These are phyloP conservation scores for Callyntrura guangdongensis DNA, from an alignment of 2,888 invertebrate genomes.

Conservation along the genomic window DNA sequence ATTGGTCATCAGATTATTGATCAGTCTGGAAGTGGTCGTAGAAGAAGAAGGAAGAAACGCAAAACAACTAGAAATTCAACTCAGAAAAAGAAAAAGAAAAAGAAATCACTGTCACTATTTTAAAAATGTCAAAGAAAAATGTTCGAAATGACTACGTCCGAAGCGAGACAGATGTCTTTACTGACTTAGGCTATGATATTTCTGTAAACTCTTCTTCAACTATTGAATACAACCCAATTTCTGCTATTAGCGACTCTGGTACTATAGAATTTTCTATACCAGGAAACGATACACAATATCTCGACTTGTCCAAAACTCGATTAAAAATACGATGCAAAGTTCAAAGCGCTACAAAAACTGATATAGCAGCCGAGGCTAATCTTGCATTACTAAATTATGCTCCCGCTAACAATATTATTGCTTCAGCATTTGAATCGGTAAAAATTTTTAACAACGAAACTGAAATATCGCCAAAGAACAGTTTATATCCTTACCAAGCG, in stretches of 20 bases:
- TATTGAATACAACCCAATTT: constrained; percentile 46
- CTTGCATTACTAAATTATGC: constrained; percentile 14
- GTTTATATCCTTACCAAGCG: constrained; percentile 60
- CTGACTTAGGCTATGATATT: constrained; percentile 68
- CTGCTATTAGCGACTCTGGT: no score
- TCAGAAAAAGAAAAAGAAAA: neutral
- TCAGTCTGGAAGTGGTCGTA: constrained; percentile 62
- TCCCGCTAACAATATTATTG: constrained; percentile 71
- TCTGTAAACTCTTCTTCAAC: constrained; percentile 1
- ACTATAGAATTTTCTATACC: constrained; percentile 69
- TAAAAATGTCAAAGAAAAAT: neutral
- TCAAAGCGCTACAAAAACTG: neutral
- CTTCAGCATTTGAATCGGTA: constrained; percentile 65
- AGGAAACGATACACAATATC: constrained; percentile 73
- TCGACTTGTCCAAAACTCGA: constrained; percentile 58
- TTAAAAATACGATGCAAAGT: constrained; percentile 62
- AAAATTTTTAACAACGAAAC: constrained; percentile 43
- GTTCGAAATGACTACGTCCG: constrained; percentile 58
- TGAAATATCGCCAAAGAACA: constrained; percentile 55
- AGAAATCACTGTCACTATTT: neutral
- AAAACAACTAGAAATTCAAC: constrained; percentile 37
- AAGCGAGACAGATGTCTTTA: constrained; percentile 72
- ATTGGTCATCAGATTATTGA: constrained; percentile 38
- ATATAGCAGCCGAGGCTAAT: neutral
- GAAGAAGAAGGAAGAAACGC: neutral